Evolutionary conservation across 2,113 vertebrate genomes (phyloP).

Genomic region (Pogonocichla stellata): DNA sequence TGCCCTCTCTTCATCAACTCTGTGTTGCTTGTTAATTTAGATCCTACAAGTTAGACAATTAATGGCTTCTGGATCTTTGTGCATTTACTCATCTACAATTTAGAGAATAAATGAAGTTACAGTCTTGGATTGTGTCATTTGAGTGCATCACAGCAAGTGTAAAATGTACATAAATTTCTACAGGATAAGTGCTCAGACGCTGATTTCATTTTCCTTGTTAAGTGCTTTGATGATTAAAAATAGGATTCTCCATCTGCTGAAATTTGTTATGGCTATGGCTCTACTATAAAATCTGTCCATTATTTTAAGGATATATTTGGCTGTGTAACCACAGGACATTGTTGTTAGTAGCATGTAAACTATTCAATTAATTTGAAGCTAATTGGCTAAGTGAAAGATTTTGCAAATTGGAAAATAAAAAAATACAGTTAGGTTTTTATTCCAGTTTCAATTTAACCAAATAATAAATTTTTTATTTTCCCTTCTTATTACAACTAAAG

Average conservation of each 20-base stretch:
- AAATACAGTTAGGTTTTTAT: background rate
- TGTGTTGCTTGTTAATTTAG: background rate
- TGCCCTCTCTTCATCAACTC: background rate
- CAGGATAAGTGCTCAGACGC: background rate
- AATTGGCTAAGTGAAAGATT: background rate
- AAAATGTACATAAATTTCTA: background rate
- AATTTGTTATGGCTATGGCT: background rate
- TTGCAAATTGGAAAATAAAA: background rate
- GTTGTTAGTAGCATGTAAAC: background rate
- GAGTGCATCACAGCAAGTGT: background rate
- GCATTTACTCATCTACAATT: background rate
- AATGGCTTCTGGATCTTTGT: background rate
- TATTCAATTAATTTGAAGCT: background rate
- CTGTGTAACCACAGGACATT: background rate
- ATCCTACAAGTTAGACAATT: background rate
- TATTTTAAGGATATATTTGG: background rate
- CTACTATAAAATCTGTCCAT: background rate
- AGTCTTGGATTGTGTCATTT: background rate
- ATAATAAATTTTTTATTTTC: background rate
- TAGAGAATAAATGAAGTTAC: background rate
- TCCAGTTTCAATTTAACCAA: background rate
- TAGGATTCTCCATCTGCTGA: background rate
- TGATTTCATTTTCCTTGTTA: background rate
- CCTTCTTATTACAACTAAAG: background rate
- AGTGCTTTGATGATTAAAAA: background rate